phyloP scores from a whole-genome alignment of 1,140 invertebrate species.

The Drosophila pectinifera region DNA sequence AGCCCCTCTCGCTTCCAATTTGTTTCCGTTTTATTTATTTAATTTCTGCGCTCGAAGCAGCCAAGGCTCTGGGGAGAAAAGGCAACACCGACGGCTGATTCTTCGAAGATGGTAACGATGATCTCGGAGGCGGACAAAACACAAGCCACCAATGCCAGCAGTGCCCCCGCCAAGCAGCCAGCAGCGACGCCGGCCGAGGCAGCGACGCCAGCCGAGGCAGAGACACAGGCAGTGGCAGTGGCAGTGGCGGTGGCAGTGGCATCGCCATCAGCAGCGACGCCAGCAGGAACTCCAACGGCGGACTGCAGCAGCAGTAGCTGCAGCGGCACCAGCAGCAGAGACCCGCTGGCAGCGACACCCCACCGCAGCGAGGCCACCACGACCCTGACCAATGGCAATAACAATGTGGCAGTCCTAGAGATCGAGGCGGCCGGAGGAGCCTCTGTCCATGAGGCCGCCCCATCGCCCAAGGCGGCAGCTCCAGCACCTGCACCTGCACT shows the following conservation, averaged over 20 bases:
- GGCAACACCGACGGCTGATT: conserved; percentile 10
- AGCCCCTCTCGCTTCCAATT: conserved; percentile 4
- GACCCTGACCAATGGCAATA: conserved; percentile 23
- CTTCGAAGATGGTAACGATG: conserved; percentile 84
- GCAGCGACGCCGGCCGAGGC: conserved; percentile 16
- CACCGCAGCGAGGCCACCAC: no score
- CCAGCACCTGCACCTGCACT: not conserved
- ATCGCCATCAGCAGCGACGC: conserved; percentile 21
- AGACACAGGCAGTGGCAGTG: not conserved
- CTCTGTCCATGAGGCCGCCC: not conserved
- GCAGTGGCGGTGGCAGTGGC: no score
- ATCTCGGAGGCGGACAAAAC: conserved; percentile 84
- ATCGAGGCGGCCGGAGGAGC: not conserved
- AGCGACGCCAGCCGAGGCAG: conserved; percentile 1
- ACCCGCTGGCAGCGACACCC: conserved; percentile 23
- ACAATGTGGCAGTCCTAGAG: not conserved
- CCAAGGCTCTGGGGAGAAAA: conserved; percentile 11
- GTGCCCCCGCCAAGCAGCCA: conserved; percentile 52
- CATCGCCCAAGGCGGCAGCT: conserved; percentile 1
- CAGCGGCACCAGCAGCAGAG: conserved; percentile 26
- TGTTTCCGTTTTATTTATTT: not conserved
- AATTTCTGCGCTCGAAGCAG: not conserved
- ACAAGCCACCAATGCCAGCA: conserved; percentile 71
- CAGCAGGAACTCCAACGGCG: conserved; percentile 20
- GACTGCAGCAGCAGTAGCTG: conserved; percentile 31